These are phyloP conservation scores for Argynnis bischoffii DNA, from an alignment of 2,888 invertebrate species.

Conservation along the genomic window DNA sequence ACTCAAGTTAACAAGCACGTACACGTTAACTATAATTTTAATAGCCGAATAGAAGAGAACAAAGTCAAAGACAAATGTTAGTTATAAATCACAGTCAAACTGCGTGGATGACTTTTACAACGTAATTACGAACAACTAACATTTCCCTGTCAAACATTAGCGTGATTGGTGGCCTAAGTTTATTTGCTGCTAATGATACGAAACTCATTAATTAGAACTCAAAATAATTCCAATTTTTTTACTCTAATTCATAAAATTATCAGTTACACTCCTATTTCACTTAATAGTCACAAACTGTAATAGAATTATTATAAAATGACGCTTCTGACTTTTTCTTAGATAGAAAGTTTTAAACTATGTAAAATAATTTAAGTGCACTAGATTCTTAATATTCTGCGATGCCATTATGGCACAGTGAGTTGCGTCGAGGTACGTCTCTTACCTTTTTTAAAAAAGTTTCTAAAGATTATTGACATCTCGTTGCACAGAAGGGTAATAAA, in stretches of 20 bases:
- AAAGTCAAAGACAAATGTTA: constrained; percentile 38
- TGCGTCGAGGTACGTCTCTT: constrained; percentile 17
- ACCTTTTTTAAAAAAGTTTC: constrained; percentile 18
- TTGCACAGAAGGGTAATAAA: constrained; percentile 12
- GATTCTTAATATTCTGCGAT: constrained; percentile 19
- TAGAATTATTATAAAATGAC: constrained; percentile 7
- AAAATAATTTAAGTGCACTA: constrained; percentile 23
- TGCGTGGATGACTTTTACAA: constrained; percentile 41
- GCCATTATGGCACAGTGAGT: constrained; percentile 21
- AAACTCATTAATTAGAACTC: constrained; percentile 27
- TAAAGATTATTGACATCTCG: constrained; percentile 30
- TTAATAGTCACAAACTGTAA: constrained; percentile 8
- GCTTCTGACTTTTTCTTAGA: constrained; percentile 1
- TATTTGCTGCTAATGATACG: constrained; percentile 32
- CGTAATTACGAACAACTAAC: constrained; percentile 39
- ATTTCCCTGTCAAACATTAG: constrained; percentile 35
- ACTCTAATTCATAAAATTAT: constrained; percentile 3
- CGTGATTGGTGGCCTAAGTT: constrained; percentile 34
- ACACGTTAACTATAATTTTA: constrained; percentile 26
- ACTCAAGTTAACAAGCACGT: constrained; percentile 3
- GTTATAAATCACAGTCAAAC: constrained; percentile 42
- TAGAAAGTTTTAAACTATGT: constrained; percentile 17
- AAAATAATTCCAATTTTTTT: constrained; percentile 9
- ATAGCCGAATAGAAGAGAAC: constrained; percentile 30
- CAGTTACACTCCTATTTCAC: constrained; percentile 2